Evolutionary conservation across 2,888 invertebrate genomes (phyloP).

Genomic region (Diadegma fenestrale): DNA sequence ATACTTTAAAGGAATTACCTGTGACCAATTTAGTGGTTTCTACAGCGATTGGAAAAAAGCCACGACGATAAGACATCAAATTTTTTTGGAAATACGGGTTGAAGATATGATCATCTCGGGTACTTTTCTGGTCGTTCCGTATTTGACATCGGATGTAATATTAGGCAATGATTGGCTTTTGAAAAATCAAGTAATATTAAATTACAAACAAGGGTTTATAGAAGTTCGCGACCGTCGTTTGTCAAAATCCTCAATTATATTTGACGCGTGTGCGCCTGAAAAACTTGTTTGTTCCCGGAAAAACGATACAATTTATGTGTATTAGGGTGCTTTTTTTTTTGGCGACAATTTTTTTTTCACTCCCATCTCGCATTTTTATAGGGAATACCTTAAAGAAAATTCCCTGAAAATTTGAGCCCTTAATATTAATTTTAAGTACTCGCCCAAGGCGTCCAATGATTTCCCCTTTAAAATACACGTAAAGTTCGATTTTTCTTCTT

Average conservation of each 20-base stretch:
- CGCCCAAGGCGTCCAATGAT: too few relatives aligned
- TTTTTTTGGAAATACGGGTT: constrained; percentile 24
- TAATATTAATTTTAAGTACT: too few relatives aligned
- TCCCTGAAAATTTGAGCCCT: too few relatives aligned
- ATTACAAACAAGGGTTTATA: neutral
- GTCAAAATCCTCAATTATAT: neutral
- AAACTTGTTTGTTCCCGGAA: neutral
- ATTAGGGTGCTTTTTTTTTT: too few relatives aligned
- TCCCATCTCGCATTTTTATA: too few relatives aligned
- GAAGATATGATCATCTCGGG: neutral
- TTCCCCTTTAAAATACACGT: too few relatives aligned
- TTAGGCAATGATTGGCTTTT: constrained; percentile 57
- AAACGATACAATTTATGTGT: neutral
- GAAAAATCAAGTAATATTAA: neutral
- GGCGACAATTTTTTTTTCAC: too few relatives aligned
- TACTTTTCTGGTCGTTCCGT: neutral
- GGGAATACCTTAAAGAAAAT: too few relatives aligned
- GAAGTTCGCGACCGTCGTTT: neutral
- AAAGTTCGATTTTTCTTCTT: too few relatives aligned
- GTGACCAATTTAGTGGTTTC: constrained; percentile 43
- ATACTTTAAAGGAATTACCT: constrained; percentile 27
- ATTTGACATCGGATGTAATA: constrained; percentile 52
- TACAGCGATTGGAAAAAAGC: constrained; percentile 51
- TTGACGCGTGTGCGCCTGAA: neutral
- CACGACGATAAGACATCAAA: constrained; percentile 46